These are phyloP conservation scores for Gallinago stenura DNA, from an alignment of 2,797 vertebrate genomes.

Conservation along the genomic window DNA sequence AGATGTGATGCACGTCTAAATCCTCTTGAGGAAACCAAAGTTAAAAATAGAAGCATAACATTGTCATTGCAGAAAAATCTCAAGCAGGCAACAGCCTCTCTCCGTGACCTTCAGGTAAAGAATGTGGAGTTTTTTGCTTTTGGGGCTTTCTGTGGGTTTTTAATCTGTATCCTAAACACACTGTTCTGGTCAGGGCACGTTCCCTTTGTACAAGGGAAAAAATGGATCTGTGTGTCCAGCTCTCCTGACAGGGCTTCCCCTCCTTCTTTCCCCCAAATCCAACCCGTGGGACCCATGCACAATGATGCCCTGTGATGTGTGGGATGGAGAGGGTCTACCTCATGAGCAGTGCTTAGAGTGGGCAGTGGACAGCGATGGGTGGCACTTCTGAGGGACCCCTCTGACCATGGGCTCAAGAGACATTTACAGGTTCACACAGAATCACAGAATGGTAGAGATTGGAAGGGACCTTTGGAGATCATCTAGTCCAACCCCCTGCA, in stretches of 20 bases:
- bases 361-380: background rate
- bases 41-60: background rate
- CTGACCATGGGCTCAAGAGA: background rate
- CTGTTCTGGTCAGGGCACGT: background rate
- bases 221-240: background rate
- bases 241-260: background rate
- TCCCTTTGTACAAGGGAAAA: background rate
- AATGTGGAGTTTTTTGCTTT: background rate
- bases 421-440: background rate
- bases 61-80: background rate
- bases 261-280: too few relatives aligned
- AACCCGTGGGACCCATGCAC: background rate
- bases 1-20: background rate
- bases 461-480: too few relatives aligned
- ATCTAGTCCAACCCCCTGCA: too few relatives aligned
- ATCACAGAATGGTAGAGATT: too few relatives aligned
- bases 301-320: background rate
- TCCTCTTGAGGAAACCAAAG: background rate
- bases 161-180: background rate
- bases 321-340: background rate
- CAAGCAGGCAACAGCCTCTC: background rate
- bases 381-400: background rate
- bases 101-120: background rate
- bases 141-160: background rate
- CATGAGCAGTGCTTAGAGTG: background rate